Base-by-base conservation (phyloP, 2,888 invertebrate genomes). In the Eledone cirrhosa region DNA sequence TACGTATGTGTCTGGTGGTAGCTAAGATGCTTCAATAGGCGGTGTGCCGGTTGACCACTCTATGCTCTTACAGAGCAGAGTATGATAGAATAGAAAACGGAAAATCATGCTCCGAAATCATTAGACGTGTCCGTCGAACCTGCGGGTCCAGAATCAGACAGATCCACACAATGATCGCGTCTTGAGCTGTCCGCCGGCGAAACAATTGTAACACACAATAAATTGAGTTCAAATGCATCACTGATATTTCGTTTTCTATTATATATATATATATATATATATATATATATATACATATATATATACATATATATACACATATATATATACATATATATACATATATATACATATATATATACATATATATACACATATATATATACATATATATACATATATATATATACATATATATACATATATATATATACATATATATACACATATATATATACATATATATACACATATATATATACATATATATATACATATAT, bases 221-320 rank as follows among this genome's bases (percentile, higher is more conserved):
- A n/a, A n/a, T n/a, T n/a, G n/a, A n/a, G n/a, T n/a, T n/a, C n/a
- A n/a, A n/a, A n/a, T n/a, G n/a, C n/a, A n/a, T n/a, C n/a, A n/a
- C n/a, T n/a, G n/a, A n/a, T n/a, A n/a, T n/a, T 53, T 16, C 19
- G 53, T 53, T 16, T 53, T 16, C 19, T 16, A 16, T 16, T 53
- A 53, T 53, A 53, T 53, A 53, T 53, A 53, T 53, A 16, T 53
- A 53, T 53, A 53, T 53, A 53, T 19, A 53, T 53, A 53, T 53
- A 53, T 53, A 53, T 53, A 53, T 53, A 16, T 53, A 53, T 53
- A 53, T 53, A 53, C 53, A 53, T 53, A 53, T 53, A 53, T 53
- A 53, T 53, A 19, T 13, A 53, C 19, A 53, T 19, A 53, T 53
- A 53, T 53, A 53, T 53, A 53, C 19, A 53, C 19, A 53, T 53